Conservation (phyloP, 30 jellyfish, hydroid and myxozoan species). For the Kudoa iwatai region DNA sequence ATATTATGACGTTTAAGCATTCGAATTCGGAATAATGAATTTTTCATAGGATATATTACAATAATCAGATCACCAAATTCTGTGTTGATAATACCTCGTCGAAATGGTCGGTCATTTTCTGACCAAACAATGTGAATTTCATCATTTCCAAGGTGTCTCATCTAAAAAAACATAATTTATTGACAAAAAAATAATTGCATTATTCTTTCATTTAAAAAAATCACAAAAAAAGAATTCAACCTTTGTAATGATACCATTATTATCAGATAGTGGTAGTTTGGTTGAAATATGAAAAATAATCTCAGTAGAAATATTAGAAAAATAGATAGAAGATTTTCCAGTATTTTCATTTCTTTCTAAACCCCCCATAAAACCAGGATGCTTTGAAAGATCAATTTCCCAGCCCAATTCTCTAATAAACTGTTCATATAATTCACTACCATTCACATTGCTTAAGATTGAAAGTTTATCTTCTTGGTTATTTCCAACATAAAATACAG, state of each 20-base stretch:
- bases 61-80: slow-evolving; percentile 73
- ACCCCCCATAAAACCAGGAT: slow-evolving; percentile 86
- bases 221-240: no score
- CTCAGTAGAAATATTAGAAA: slow-evolving; percentile 30
- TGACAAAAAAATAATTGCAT: no score
- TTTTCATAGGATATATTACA: slow-evolving; percentile 28
- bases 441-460: slow-evolving; percentile 21
- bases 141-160: slow-evolving; percentile 92
- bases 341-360: slow-evolving; percentile 34
- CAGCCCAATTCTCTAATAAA: slow-evolving; percentile 55
- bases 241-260: neutral
- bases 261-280: slow-evolving; percentile 30
- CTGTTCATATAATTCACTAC: slow-evolving; percentile 23
- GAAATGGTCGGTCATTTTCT: slow-evolving; percentile 50
- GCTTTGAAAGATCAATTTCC: slow-evolving; percentile 75
- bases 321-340: slow-evolving; percentile 42
- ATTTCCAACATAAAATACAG: slow-evolving; percentile 56
- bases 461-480: slow-evolving; percentile 74
- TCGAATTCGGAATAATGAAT: slow-evolving; percentile 17
- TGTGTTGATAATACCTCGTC: slow-evolving; percentile 68
- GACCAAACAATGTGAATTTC: slow-evolving; percentile 90
- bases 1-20: slow-evolving; percentile 25
- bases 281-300: slow-evolving; percentile 66
- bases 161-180: slow-evolving; percentile 4
- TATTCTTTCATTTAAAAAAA: no score